These are phyloP conservation scores for Steatornis caripensis DNA, from an alignment of 2,113 vertebrate genomes.

Conservation along the genomic window DNA sequence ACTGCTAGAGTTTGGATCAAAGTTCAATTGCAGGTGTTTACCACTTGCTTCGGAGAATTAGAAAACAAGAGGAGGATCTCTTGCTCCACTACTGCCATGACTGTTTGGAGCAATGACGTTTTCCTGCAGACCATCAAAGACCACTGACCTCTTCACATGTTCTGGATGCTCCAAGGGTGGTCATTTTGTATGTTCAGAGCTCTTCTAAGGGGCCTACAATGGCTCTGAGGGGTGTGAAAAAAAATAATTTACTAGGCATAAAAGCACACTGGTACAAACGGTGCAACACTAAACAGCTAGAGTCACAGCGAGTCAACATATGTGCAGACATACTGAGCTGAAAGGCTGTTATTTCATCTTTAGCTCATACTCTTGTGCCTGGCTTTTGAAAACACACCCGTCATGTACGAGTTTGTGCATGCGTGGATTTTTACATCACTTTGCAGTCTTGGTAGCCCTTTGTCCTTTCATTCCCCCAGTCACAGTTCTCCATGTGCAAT, in stretches of 20 bases:
- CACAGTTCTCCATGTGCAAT: background rate
- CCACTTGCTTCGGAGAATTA: background rate
- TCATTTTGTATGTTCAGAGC: background rate
- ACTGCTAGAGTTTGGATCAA: background rate
- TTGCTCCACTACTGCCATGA: background rate
- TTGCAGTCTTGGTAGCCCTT: background rate
- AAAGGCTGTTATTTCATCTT: slow-evolving; percentile 20
- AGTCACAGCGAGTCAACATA: background rate
- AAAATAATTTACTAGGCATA: background rate
- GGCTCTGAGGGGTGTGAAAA: background rate
- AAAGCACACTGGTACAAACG: background rate
- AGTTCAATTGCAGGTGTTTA: background rate
- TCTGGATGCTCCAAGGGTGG: background rate
- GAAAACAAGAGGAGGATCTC: background rate
- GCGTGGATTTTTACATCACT: background rate
- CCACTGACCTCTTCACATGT: background rate
- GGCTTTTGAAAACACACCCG: background rate
- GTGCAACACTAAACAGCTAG: background rate
- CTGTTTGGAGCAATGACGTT: background rate
- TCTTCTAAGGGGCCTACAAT: background rate
- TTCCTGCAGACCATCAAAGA: background rate
- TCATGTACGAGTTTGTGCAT: background rate
- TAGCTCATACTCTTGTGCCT: background rate
- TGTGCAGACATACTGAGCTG: background rate
- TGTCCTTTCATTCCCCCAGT: background rate